Percentiles rank a stretch among this genome's conserved stretches.
phyloP scores from a whole-genome alignment of 1,140 invertebrate genomes.

The Halotydeus destructor region DNA sequence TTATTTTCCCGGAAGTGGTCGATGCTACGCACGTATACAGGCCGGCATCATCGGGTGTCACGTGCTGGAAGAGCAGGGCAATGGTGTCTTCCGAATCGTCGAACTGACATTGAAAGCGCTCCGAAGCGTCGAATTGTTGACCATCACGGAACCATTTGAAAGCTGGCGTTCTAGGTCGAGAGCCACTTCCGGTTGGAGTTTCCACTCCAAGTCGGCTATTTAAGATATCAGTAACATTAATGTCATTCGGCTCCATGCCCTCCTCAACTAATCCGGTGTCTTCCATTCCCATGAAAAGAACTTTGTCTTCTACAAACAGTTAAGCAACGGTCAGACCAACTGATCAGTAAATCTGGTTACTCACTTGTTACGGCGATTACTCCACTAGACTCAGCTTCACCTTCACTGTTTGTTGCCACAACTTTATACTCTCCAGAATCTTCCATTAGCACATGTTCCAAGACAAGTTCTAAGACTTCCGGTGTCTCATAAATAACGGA shows the following conservation, averaged over 20 bases:
- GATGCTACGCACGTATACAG: slow-evolving; percentile 85
- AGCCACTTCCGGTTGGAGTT: slow-evolving; percentile 22
- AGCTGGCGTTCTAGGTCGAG: slow-evolving; percentile 46
- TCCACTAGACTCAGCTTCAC: slow-evolving; percentile 50
- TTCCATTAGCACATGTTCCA: slow-evolving; percentile 47
- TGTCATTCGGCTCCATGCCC: background rate
- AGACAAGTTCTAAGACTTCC: slow-evolving; percentile 73
- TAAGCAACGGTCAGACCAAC: background rate
- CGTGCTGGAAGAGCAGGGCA: slow-evolving; percentile 75
- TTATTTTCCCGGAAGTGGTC: slow-evolving; percentile 76
- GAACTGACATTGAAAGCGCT: slow-evolving; percentile 77
- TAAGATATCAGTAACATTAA: no score
- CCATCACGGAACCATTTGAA: slow-evolving; percentile 79
- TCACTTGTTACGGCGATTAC: slow-evolving; percentile 51
- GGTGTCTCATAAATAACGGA: slow-evolving; percentile 45
- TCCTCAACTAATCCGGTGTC: background rate
- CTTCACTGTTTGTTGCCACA: slow-evolving; percentile 59
- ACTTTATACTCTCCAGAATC: slow-evolving; percentile 79
- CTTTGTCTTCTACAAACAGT: slow-evolving; percentile 8
- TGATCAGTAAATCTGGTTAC: slow-evolving; percentile 11
- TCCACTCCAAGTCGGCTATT: no score
- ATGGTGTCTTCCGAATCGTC: slow-evolving; percentile 75
- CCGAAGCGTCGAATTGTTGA: slow-evolving; percentile 64
- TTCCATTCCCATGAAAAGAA: slow-evolving; percentile 11
- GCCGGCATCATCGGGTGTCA: slow-evolving; percentile 75